Conservation (phyloP, 1,140 invertebrate species). For the Arion vulgaris region DNA sequence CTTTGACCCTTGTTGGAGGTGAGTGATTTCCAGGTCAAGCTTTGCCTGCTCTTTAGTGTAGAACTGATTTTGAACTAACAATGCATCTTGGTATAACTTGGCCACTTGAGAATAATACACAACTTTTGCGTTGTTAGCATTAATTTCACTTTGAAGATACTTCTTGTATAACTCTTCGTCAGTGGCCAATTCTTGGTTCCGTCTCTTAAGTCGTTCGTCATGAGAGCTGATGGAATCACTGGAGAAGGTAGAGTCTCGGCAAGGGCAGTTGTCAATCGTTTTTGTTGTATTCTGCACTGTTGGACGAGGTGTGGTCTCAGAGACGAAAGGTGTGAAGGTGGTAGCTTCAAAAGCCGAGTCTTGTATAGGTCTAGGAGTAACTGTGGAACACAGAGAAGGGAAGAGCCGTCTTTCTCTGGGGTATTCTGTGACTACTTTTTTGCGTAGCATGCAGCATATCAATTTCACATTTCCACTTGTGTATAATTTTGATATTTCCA, state of each 20-base stretch:
- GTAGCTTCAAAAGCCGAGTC: not conserved
- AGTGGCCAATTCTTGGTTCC: not conserved
- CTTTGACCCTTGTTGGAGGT: not conserved
- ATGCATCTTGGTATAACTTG: not conserved
- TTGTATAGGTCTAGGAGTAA: not conserved
- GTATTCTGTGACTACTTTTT: not conserved
- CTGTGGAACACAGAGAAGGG: constrained; percentile 10
- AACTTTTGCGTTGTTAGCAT: constrained; percentile 8
- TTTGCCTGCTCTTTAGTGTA: not conserved
- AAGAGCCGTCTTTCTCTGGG: not conserved
- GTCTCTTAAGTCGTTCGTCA: not conserved
- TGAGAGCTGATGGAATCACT: not conserved
- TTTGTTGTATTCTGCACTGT: not conserved
- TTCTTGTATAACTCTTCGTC: constrained; percentile 4
- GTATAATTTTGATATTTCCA: not conserved
- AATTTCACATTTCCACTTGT: not conserved
- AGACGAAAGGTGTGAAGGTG: not conserved
- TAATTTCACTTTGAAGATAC: constrained; percentile 14
- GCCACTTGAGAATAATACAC: not conserved
- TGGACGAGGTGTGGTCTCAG: constrained; percentile 21
- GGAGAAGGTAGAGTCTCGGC: not conserved
- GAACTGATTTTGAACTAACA: not conserved
- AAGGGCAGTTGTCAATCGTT: constrained; percentile 8
- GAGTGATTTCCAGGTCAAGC: not conserved
- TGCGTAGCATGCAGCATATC: not conserved